Conservation (phyloP, 1,140 invertebrate genomes). For the Pseudomyrmex pallidus region DNA sequence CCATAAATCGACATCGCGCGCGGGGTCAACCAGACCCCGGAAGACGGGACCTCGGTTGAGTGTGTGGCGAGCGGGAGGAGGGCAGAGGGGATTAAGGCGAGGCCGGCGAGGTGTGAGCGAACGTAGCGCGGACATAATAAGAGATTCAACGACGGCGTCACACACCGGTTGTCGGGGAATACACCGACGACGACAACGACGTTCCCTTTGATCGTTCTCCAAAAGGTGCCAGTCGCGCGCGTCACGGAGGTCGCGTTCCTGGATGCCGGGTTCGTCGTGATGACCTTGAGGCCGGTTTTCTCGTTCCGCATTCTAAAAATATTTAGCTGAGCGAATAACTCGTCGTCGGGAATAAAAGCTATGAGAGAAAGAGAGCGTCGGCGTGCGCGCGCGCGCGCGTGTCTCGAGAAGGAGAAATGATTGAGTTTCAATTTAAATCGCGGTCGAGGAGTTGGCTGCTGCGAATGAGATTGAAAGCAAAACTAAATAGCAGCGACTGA, state of each 20-base stretch:
- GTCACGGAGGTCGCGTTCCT: conserved; percentile 63
- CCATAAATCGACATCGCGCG: conserved; percentile 63
- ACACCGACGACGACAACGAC: conserved; percentile 13
- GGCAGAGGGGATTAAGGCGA: conserved; percentile 66
- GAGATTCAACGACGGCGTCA: conserved; percentile 52
- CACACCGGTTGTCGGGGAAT: conserved; percentile 2
- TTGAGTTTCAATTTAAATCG: conserved; percentile 4
- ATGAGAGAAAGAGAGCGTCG: background rate
- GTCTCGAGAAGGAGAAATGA: conserved; percentile 29
- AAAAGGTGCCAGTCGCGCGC: conserved; percentile 64
- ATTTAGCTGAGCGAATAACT: conserved; percentile 51
- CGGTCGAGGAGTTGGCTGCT: background rate
- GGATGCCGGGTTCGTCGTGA: conserved; percentile 9
- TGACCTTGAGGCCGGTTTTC: conserved; percentile 71
- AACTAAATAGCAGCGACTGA: background rate
- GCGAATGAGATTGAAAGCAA: background rate
- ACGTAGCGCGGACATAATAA: conserved; percentile 66
- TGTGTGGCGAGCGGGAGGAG: background rate
- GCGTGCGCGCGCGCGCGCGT: background rate
- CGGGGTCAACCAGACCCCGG: conserved; percentile 67
- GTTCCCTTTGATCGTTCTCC: conserved; percentile 70
- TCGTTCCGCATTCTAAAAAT: conserved; percentile 76
- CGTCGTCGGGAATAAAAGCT: background rate
- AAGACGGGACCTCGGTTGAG: conserved; percentile 43
- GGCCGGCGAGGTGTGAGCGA: conserved; percentile 57